phyloP scores from a whole-genome alignment of 2,888 invertebrate genomes.

The Agonum fuliginosum region DNA sequence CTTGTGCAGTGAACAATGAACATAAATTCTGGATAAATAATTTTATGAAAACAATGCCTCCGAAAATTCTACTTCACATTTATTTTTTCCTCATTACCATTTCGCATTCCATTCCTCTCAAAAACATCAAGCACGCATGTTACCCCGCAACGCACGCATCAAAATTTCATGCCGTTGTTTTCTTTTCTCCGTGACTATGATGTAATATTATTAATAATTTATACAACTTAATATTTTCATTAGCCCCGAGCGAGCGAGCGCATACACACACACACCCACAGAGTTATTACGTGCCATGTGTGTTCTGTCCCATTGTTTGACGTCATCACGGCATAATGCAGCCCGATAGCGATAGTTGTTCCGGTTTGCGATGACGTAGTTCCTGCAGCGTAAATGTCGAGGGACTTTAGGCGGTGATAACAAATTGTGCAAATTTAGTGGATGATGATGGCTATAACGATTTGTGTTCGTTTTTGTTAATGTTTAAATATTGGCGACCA shows the following conservation, averaged over 20 bases:
- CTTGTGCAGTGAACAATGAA: too few species aligned
- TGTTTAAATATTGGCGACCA: too few species aligned
- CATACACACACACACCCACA: too few species aligned
- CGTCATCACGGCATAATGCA: conserved; percentile 2
- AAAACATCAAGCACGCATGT: conserved; percentile 17
- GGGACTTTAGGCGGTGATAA: neutral
- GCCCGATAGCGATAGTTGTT: conserved; percentile 18
- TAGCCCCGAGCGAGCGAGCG: neutral
- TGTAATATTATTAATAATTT: conserved; percentile 14
- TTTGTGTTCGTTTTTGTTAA: too few species aligned
- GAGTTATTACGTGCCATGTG: too few species aligned
- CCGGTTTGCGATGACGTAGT: neutral
- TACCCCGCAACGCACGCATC: neutral
- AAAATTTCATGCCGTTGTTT: neutral
- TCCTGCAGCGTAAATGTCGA: conserved; percentile 5
- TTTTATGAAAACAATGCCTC: too few species aligned
- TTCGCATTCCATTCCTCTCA: conserved; percentile 14
- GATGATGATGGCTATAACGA: too few species aligned
- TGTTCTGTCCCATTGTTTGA: conserved; percentile 14
- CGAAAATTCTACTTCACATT: neutral
- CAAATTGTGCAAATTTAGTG: too few species aligned
- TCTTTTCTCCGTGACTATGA: neutral
- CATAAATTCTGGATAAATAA: too few species aligned
- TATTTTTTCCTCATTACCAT: neutral
- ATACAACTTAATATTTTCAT: conserved; percentile 35